These are phyloP conservation scores for Branchellion lobata DNA, from an alignment of 2,888 invertebrate genomes.

Conservation along the genomic window DNA sequence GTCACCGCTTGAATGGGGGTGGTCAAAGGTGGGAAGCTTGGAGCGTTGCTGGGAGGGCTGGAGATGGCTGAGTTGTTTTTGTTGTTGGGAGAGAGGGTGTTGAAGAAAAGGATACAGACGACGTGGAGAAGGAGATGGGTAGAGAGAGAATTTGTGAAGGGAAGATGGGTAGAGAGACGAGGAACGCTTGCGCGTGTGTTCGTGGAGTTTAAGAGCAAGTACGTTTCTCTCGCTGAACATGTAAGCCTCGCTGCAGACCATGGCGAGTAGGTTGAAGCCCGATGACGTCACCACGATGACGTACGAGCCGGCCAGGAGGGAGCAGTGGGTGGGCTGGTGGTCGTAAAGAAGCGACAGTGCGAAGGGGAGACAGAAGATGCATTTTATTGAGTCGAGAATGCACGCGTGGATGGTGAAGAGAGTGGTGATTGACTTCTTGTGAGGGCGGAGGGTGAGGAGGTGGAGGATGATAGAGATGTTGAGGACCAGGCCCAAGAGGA, in stretches of 20 bases:
- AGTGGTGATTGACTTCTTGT: slow-evolving; percentile 59
- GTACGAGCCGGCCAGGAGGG: slow-evolving; percentile 59
- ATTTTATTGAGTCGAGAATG: slow-evolving; percentile 59
- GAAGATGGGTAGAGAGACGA: too few relatives aligned
- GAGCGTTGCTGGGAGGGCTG: too few relatives aligned
- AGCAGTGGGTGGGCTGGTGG: slow-evolving; percentile 57
- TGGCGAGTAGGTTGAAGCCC: slow-evolving; percentile 62
- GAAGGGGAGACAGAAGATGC: slow-evolving; percentile 61
- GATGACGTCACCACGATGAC: slow-evolving; percentile 60
- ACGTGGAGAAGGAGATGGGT: too few relatives aligned
- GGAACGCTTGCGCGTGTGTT: not conserved
- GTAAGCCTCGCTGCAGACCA: slow-evolving; percentile 62
- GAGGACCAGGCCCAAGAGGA: slow-evolving; percentile 57
- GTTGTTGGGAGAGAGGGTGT: too few relatives aligned
- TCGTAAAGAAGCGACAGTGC: slow-evolving; percentile 58
- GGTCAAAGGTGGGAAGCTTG: too few relatives aligned
- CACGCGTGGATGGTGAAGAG: slow-evolving; percentile 61
- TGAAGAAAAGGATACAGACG: too few relatives aligned
- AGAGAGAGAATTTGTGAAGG: too few relatives aligned
- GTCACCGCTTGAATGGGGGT: too few relatives aligned
- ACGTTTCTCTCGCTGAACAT: slow-evolving; percentile 59
- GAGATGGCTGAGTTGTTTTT: too few relatives aligned
- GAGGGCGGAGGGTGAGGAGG: slow-evolving; percentile 55
- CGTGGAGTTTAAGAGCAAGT: not conserved
- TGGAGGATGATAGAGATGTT: slow-evolving; percentile 58